Evolutionary conservation across 2,797 vertebrate species (phyloP), one percentile per base, ranked within the genome.

Genomic region (Scolopax rusticola): DNA sequence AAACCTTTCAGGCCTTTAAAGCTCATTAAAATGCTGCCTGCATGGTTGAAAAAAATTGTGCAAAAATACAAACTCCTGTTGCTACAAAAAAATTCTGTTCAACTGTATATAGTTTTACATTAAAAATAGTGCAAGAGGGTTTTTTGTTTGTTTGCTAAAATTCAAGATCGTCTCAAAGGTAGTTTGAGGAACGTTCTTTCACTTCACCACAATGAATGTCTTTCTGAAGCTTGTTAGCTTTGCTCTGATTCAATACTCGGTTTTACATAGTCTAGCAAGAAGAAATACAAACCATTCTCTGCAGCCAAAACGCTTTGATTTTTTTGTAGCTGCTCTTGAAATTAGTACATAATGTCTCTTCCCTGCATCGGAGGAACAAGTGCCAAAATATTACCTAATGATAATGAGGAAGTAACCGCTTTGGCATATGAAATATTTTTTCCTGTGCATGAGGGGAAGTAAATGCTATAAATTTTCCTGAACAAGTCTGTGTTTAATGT

Each of bases 361-460:
- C 84, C 79, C 90, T 93, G 80, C 82, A 76, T 75, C 1, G 8
- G 83, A 48, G 90, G 53, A 80, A 69, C 90, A 69, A 92, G 67
- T 93, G 85, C 96, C 95, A 95, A 92, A 95, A 84, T 91, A 89
- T 95, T 95, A 94, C 87, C 85, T 93, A 95, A 94, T 94, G 69
- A 94, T 93, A 94, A 85, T 25, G 79, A 95, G 84, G 92, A 96
- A 96, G 93, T 93, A 89, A 91, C 84, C 0, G n/a, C 80, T 90
- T 93, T 96, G 95, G 93, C 93, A 15, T 28, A 91, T 84, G 93
- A 80, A 95, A 38, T 95, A 93, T 89, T 96, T 92, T 94, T 96
- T 97, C 95, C 95, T 95, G 92, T 95, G 78, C 64, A 12, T 28
- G 68, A 93, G 71, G 45, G 95, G 95, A 97, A 92, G 94, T 89